These are phyloP conservation scores for Serilophus lunatus DNA, from an alignment of 2,113 vertebrate species.

Conservation along the genomic window DNA sequence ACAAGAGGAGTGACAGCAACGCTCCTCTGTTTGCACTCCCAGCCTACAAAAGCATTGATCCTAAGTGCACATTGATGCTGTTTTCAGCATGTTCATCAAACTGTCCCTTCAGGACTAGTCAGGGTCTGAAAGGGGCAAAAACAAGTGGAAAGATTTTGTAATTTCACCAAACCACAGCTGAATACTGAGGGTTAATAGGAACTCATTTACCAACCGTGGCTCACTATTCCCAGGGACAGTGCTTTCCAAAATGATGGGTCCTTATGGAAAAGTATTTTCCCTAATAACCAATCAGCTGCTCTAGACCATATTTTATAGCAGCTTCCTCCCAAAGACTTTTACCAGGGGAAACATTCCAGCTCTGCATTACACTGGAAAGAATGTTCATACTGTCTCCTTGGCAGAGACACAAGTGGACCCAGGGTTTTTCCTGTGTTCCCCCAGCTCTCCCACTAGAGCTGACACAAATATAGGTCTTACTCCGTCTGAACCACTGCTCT, in stretches of 20 bases:
- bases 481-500: background rate
- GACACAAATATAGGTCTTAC: background rate
- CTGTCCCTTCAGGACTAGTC: background rate
- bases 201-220: fast-evolving
- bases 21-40: background rate
- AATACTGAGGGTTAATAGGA: background rate
- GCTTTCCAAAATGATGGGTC: background rate
- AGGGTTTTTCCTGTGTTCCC: background rate
- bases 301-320: background rate
- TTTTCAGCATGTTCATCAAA: background rate
- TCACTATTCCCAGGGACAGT: background rate
- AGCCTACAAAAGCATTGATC: background rate
- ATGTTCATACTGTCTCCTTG: background rate
- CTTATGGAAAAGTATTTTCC: background rate
- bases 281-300: background rate
- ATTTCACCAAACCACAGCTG: background rate
- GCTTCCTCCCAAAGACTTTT: background rate
- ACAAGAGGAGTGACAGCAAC: background rate
- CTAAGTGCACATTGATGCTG: background rate
- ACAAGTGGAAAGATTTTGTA: background rate
- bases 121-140: background rate
- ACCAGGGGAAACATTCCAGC: background rate
- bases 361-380: background rate
- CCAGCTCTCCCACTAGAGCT: background rate
- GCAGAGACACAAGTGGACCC: background rate